Evolutionary conservation across 1,140 invertebrate genomes (phyloP).

Genomic region (Penaeus vannamei): DNA sequence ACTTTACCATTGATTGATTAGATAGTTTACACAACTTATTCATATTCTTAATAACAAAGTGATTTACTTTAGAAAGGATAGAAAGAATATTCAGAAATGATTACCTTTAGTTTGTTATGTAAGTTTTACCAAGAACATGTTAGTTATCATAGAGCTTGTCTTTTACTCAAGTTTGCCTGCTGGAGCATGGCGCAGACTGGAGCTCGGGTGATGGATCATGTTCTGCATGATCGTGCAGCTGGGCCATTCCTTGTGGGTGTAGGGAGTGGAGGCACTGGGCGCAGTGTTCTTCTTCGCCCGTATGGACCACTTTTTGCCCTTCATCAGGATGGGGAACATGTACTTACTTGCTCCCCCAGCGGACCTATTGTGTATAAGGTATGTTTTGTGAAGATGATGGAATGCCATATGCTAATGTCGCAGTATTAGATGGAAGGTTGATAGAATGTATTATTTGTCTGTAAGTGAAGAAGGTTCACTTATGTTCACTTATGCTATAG

Average conservation of each 20-base stretch:
- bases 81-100: background rate
- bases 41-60: no score
- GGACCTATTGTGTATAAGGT: slow-evolving; percentile 79
- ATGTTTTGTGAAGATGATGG: slow-evolving; percentile 24
- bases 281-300: slow-evolving; percentile 60
- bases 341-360: slow-evolving; percentile 76
- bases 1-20: no score
- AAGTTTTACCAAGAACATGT: background rate
- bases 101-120: background rate
- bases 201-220: slow-evolving; percentile 73
- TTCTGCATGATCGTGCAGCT: slow-evolving; percentile 70
- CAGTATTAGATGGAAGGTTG: no score
- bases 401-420: no score
- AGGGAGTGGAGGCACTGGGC: slow-evolving; percentile 37
- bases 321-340: slow-evolving; percentile 75
- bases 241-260: slow-evolving; percentile 68
- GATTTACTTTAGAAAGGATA: no score
- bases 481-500: no score
- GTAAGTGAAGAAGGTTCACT: no score
- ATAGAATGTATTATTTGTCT: no score
- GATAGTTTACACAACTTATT: no score
- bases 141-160: background rate
- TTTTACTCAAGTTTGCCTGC: slow-evolving; percentile 73
- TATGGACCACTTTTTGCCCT: slow-evolving; percentile 76
- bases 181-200: slow-evolving; percentile 76